Conservation (phyloP, 1,140 invertebrate genomes). For the Pristionchus pacificus region DNA sequence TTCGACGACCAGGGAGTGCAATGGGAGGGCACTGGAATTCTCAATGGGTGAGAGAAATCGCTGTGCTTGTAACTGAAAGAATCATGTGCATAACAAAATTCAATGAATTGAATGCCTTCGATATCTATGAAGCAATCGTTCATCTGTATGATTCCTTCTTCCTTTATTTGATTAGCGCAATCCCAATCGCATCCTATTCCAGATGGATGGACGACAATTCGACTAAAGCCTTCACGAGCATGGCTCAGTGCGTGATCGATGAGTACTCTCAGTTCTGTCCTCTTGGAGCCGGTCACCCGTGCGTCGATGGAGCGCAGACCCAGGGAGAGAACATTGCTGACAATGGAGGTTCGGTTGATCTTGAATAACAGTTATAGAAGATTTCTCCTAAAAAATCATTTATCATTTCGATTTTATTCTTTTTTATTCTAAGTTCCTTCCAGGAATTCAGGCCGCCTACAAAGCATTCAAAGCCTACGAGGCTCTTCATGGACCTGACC, state of each 20-base stretch:
- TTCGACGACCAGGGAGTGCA: conserved; percentile 46
- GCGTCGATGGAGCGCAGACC: conserved; percentile 26
- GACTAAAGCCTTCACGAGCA: conserved; percentile 33
- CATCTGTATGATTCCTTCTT: too few species aligned
- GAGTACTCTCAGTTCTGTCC: conserved; percentile 47
- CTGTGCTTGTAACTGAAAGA: not conserved
- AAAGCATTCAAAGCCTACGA: conserved; percentile 39
- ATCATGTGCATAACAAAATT: too few species aligned
- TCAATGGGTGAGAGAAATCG: conserved; percentile 11
- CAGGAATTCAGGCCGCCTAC: conserved; percentile 45
- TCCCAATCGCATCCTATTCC: not conserved
- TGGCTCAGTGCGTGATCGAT: conserved; percentile 46
- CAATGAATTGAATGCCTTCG: too few species aligned
- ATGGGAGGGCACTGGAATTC: conserved; percentile 40
- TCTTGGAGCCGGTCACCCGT: conserved; percentile 25
- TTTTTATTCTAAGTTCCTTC: not conserved
- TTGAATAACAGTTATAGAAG: not conserved
- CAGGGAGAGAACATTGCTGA: conserved; percentile 35
- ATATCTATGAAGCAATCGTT: too few species aligned
- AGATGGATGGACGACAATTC: conserved; percentile 44
- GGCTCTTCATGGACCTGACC: conserved; percentile 38
- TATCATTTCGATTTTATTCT: too few species aligned
- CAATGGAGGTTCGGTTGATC: conserved; percentile 12
- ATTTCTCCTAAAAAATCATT: conserved; percentile 13
- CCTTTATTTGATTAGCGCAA: too few species aligned